phyloP scores from a whole-genome alignment of 2,888 invertebrate genomes.

The Habrosyne pyritoides region DNA sequence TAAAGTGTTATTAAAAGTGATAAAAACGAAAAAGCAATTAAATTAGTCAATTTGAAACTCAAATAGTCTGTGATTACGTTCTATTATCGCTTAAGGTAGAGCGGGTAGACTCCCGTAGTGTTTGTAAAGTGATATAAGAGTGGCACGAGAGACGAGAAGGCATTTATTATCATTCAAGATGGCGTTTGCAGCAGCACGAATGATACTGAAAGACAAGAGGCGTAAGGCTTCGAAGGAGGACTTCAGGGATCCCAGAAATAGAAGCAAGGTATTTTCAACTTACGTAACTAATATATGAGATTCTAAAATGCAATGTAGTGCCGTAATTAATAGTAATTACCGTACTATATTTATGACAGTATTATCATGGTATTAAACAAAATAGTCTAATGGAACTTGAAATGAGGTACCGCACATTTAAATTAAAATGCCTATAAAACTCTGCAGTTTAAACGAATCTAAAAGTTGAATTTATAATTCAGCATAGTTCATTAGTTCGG shows the following conservation, averaged over 20 bases:
- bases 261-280: constrained; percentile 88
- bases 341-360: background rate
- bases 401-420: no score
- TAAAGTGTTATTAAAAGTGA: constrained; percentile 26
- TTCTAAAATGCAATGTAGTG: no score
- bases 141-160: constrained; percentile 25
- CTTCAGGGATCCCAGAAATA: constrained; percentile 87
- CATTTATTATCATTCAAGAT: constrained; percentile 71
- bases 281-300: background rate
- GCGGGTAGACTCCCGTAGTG: constrained; percentile 22
- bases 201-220: constrained; percentile 92
- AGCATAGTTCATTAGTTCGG: constrained; percentile 57
- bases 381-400: no score
- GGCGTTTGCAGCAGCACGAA: constrained; percentile 93
- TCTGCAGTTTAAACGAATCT: background rate
- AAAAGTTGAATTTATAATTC: constrained; percentile 22
- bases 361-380: constrained; percentile 1
- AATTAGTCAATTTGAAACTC: constrained; percentile 56
- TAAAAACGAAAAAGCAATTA: constrained; percentile 44
- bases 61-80: constrained; percentile 57
- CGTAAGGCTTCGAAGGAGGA: constrained; percentile 92
- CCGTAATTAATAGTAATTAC: background rate
- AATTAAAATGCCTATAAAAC: background rate
- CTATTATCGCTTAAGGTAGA: constrained; percentile 6
- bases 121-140: constrained; percentile 4